Base-by-base conservation (phyloP, 37 sponge, comb jelly and placozoan genomes). In the Chondrosia reniformis region DNA sequence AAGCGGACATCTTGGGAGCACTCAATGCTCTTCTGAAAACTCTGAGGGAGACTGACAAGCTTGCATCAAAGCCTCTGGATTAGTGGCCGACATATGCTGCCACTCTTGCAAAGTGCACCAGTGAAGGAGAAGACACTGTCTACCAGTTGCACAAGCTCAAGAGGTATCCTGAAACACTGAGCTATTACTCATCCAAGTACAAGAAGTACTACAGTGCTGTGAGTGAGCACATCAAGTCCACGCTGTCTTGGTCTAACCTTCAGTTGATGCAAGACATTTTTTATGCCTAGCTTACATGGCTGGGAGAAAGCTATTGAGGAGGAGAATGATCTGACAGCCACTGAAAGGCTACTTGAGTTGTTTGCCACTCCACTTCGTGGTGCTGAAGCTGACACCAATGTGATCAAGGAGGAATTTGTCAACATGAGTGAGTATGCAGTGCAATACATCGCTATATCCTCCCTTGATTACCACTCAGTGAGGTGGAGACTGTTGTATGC, bases 301-400 rank as follows among this genome's bases (percentile, higher is more conserved):
- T 73, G 76, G 80, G 33, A 85, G 69, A 80, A 78, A 28, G 4
- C 37, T 2, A 10, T 45, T 12, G 78, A 83, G 28, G 78, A 83
- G 46, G 39, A 52, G 4, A 43, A 56, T 56, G 63, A 39, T 69
- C 39, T 76, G 45, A 49, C 52, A 36, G 64, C 88, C 33, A 73
- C 80, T 72, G 46, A 64, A 15, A 19, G 79, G 45, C 31, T 87
- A 17, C 63, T 24, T 31, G 67, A 57, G 22, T 21, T 39, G 17
- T 87, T 87, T 40, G 41, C 41, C 24, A 65, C 63, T 19, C 88
- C 83, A 37, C 75, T 87, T 6, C 46, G 79, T 61, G 44, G 46
- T 31, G 79, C 83, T 30, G 84, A 75, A 37, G 88, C 55, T 33
- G 49, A 78, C 34, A 33, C 58, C 21, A 31, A 36, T 54, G 42